A percentile compares a stretch with the other conserved stretches of the same genome.
Conservation (phyloP, 92 coral and sea anemone species). For the Paragorgia papillata region DNA sequence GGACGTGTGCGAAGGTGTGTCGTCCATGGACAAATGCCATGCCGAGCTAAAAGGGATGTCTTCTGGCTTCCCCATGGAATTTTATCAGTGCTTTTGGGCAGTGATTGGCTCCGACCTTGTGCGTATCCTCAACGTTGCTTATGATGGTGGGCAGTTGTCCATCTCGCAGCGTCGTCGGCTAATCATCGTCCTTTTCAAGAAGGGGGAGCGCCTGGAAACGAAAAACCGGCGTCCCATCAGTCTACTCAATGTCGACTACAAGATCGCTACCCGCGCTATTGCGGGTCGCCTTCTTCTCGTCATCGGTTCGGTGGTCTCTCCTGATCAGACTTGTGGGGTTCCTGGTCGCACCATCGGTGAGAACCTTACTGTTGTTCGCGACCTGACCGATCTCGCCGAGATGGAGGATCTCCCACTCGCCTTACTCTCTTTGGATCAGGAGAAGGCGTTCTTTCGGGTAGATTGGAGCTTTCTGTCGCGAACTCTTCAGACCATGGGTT, state of each 20-base stretch:
- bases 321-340: constrained; percentile 15
- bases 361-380: not conserved
- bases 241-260: constrained; percentile 26
- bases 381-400: constrained; percentile 7
- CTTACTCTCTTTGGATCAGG: constrained; percentile 30
- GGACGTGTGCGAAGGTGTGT: constrained; percentile 13
- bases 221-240: constrained; percentile 35
- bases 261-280: constrained; percentile 19
- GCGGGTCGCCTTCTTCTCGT: constrained; percentile 17
- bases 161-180: constrained; percentile 14
- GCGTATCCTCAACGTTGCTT: not conserved
- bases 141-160: not conserved
- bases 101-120: not conserved
- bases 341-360: constrained; percentile 10
- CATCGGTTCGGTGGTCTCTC: not conserved
- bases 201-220: constrained; percentile 25
- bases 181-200: constrained; percentile 31
- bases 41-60: not conserved
- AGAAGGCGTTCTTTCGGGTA: not conserved
- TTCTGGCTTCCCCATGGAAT: constrained; percentile 1
- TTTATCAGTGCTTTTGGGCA: constrained; percentile 8
- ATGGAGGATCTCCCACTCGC: constrained; percentile 5
- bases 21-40: not conserved
- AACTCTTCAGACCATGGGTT: constrained; percentile 11
- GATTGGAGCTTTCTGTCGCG: not conserved